Base-by-base conservation (phyloP, 2,888 invertebrate species). In the Tipula lateralis region DNA sequence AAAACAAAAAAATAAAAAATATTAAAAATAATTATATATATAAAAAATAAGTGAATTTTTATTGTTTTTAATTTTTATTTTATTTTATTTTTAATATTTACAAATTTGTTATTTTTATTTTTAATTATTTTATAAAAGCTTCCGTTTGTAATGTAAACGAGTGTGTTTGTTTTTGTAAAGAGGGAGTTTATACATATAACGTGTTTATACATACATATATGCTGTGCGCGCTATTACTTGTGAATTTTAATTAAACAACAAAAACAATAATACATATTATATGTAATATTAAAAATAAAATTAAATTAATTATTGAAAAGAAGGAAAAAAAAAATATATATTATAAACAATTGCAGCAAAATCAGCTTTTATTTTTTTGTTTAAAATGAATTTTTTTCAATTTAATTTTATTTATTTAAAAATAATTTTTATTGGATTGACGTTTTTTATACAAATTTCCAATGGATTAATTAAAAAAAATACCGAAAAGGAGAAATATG, bases 391-490 rank as follows among this genome's bases (percentile, higher is more conserved):
- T 66, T 66, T 66, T 24, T 66, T 12, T 24, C 30, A 30, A 7
- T 82, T 29, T 82, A 82, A 82, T 82, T 82, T 82, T 82, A 30
- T 32, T 32, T 82, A 82, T 82, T 82, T 82, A 82, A 82, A 82
- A 82, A 82, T 82, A 16, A 82, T 82, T 82, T 82, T 82, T 82
- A 82, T 82, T 82, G 82, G 30, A 82, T 30, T 82, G 30, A 82
- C 30, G 13, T 82, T 82, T 30, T 82, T 82, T 30, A 82, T 82
- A 30, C 82, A 82, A 82, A 82, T 82, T 30, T 82, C 82, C 16
- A 30, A 30, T 82, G 82, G 82, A 82, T 82, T 82, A 82, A 82
- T 82, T 32, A 82, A 82, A 82, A 32, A 30, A 30, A 30, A 29
- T 16, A 30, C 29, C 1, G 82, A 82, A 6, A 82, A 82, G 82